phyloP scores from a whole-genome alignment of 2,113 vertebrate species.

The Colinus virginianus region DNA sequence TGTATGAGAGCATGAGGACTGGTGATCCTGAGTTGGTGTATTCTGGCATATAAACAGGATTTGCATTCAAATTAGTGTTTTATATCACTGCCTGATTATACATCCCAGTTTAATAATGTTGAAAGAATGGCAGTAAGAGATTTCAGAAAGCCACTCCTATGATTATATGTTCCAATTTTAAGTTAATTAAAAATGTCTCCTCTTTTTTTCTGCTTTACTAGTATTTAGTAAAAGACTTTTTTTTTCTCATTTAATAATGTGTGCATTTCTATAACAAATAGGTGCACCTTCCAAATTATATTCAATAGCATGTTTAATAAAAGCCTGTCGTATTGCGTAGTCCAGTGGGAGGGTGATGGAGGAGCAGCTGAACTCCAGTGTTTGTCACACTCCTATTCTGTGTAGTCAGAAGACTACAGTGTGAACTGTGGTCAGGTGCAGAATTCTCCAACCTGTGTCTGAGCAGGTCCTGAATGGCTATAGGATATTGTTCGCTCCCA shows the following conservation, averaged over 20 bases:
- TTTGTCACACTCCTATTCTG: not conserved
- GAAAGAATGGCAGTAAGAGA: not conserved
- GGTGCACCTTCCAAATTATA: not conserved
- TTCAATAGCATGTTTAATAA: conserved; percentile 4
- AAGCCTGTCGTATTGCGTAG: not conserved
- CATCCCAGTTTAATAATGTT: conserved; percentile 30
- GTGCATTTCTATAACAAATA: not conserved
- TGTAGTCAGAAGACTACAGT: not conserved
- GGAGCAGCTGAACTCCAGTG: not conserved
- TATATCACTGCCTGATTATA: conserved; percentile 30
- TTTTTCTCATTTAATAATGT: not conserved
- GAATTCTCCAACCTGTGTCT: not conserved
- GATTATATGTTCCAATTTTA: not conserved
- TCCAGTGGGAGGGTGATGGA: not conserved
- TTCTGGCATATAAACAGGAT: conserved; percentile 40
- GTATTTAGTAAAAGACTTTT: not conserved
- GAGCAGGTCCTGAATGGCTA: rapidly evolving
- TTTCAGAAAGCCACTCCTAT: conserved; percentile 19
- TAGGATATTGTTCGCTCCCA: not conserved
- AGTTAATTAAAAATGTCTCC: conserved; percentile 37
- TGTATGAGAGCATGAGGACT: conserved; percentile 13
- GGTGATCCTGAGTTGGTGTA: conserved; percentile 36
- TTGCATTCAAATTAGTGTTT: conserved; percentile 41
- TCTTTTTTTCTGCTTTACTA: not conserved
- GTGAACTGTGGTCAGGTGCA: not conserved